Evolutionary conservation across 2,113 vertebrate species (phyloP).

Genomic region (Chloropsis cyanopogon): DNA sequence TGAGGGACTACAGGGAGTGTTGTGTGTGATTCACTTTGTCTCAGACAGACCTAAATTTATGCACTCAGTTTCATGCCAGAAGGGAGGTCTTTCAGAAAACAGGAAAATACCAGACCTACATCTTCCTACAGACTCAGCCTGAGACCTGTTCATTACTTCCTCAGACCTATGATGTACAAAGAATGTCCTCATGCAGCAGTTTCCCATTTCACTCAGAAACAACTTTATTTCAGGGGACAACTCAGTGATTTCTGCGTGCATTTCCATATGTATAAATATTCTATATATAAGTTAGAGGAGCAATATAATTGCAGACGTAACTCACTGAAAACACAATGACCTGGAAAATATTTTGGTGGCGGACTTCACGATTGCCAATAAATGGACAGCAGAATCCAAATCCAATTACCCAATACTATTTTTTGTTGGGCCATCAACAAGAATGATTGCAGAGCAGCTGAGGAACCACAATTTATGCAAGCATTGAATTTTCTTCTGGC

Average conservation of each 20-base stretch:
- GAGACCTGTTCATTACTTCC: background rate
- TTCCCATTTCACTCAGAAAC: background rate
- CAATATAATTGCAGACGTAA: background rate
- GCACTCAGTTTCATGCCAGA: background rate
- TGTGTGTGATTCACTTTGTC: background rate
- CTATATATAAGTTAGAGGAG: background rate
- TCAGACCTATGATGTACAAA: background rate
- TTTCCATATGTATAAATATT: background rate
- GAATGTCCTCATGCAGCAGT: background rate
- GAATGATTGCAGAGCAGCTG: background rate
- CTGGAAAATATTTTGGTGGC: background rate
- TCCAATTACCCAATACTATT: background rate
- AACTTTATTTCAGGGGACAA: background rate
- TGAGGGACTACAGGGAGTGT: background rate
- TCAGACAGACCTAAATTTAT: background rate
- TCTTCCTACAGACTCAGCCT: background rate
- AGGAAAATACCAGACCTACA: background rate
- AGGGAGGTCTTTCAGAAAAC: background rate
- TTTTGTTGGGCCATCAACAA: background rate
- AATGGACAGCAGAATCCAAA: background rate
- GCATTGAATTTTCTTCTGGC: background rate
- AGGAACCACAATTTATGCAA: background rate
- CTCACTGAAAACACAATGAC: background rate
- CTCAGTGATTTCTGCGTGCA: background rate
- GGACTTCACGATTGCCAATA: background rate